Evolutionary conservation across 2,113 vertebrate genomes (phyloP).

Genomic region (Lophochroa leadbeateri): DNA sequence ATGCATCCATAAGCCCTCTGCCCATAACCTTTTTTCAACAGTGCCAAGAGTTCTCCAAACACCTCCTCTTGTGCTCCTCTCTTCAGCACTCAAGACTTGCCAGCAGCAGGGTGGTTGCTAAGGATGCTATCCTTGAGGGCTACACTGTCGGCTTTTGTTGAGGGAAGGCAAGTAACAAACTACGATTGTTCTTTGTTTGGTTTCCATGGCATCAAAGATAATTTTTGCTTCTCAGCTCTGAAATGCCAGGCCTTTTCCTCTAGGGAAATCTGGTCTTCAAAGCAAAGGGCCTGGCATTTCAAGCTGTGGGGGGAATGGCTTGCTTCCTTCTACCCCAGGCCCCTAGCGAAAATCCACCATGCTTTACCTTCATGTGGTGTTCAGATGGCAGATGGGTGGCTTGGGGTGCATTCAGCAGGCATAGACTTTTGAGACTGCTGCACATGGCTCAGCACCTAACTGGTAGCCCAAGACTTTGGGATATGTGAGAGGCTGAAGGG

Average conservation of each 20-base stretch:
- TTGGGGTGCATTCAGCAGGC: not conserved
- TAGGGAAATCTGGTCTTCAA: not conserved
- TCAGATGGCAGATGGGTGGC: not conserved
- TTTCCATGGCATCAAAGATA: slow-evolving; percentile 22
- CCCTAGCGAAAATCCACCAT: not conserved
- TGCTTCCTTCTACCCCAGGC: accelerated
- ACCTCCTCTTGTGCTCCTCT: not conserved
- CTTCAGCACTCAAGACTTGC: not conserved
- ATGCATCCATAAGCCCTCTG: not conserved
- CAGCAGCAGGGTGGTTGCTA: not conserved
- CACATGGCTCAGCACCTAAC: not conserved
- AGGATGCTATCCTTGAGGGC: not conserved
- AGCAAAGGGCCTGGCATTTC: not conserved
- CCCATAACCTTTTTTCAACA: not conserved
- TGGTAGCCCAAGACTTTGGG: not conserved
- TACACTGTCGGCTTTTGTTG: not conserved
- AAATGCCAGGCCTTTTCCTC: not conserved
- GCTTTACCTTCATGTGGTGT: accelerated
- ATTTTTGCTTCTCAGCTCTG: not conserved
- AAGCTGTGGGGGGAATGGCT: accelerated
- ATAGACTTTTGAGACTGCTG: not conserved
- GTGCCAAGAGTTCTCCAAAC: not conserved
- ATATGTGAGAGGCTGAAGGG: not conserved
- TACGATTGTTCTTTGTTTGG: not conserved
- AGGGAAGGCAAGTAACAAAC: slow-evolving; percentile 13